phyloP scores from a whole-genome alignment of 1,140 invertebrate species.

The Euwallacea fornicatus region DNA sequence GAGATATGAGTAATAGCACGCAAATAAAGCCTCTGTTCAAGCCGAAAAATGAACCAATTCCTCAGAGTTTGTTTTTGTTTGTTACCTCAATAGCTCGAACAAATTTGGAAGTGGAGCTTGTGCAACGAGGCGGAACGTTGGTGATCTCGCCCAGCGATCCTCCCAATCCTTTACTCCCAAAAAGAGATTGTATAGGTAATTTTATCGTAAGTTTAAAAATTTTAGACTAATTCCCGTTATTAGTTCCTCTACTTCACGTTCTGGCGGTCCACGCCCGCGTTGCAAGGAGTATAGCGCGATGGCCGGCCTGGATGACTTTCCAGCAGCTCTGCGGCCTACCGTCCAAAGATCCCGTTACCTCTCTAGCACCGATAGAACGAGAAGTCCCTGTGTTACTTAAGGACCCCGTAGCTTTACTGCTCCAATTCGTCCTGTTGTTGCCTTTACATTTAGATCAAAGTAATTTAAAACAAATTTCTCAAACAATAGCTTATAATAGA shows the following conservation, averaged over 20 bases:
- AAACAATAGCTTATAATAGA: too few relatives aligned
- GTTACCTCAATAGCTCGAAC: slow-evolving; percentile 89
- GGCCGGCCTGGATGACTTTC: slow-evolving; percentile 68
- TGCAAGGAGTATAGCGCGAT: slow-evolving; percentile 64
- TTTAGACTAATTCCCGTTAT: slow-evolving; percentile 26
- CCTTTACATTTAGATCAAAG: slow-evolving; percentile 85
- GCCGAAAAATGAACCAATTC: slow-evolving; percentile 61
- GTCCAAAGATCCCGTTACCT: slow-evolving; percentile 46
- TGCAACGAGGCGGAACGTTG: slow-evolving; percentile 80
- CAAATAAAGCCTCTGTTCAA: slow-evolving; percentile 65
- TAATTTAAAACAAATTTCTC: slow-evolving; percentile 54
- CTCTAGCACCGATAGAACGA: slow-evolving; percentile 57
- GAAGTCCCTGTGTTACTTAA: slow-evolving; percentile 82
- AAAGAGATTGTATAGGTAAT: slow-evolving; percentile 84
- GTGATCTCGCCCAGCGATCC: slow-evolving; percentile 58
- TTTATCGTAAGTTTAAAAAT: not conserved
- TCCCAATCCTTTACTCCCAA: slow-evolving; percentile 68
- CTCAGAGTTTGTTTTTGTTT: slow-evolving; percentile 82
- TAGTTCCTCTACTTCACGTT: slow-evolving; percentile 86
- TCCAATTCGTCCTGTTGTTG: slow-evolving; percentile 84
- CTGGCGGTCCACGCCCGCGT: slow-evolving; percentile 75
- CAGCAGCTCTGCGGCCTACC: slow-evolving; percentile 62
- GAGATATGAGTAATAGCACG: slow-evolving; percentile 85
- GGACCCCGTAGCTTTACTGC: slow-evolving; percentile 80
- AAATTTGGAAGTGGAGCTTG: slow-evolving; percentile 90